These are phyloP conservation scores for Bombus pascuorum DNA, from an alignment of 1,140 invertebrate genomes.

Conservation along the genomic window DNA sequence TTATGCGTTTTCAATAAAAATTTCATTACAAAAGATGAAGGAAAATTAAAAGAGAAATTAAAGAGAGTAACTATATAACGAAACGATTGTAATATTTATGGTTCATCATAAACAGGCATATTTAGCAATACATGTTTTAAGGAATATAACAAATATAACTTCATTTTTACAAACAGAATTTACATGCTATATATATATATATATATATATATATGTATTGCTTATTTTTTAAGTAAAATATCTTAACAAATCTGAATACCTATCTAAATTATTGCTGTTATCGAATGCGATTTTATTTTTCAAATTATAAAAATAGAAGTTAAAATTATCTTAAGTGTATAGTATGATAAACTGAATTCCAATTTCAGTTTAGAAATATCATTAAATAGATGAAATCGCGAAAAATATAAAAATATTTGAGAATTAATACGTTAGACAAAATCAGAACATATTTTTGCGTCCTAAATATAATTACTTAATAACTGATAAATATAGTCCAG, in stretches of 20 bases:
- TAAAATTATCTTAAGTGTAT: neutral
- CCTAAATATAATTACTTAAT: neutral
- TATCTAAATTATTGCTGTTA: too few relatives aligned
- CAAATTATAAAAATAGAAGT: neutral
- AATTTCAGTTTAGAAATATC: neutral
- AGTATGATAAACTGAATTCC: neutral
- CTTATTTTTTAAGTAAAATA: too few relatives aligned
- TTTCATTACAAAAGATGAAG: neutral
- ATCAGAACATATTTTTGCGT: neutral
- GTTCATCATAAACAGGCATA: neutral
- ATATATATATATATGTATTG: too few relatives aligned
- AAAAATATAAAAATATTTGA: neutral
- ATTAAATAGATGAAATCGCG: neutral
- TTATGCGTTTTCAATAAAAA: neutral
- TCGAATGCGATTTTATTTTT: neutral
- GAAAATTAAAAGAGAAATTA: neutral
- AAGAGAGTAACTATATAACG: neutral
- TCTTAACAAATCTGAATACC: too few relatives aligned
- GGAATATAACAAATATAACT: neutral
- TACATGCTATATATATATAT: too few relatives aligned
- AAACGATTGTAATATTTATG: neutral
- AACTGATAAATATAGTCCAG: neutral
- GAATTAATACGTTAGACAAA: slow-evolving; percentile 30
- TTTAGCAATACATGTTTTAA: neutral
- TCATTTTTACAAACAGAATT: neutral